These are phyloP conservation scores for Cyanoliseus patagonus DNA, from an alignment of 2,113 vertebrate species.

Conservation along the genomic window DNA sequence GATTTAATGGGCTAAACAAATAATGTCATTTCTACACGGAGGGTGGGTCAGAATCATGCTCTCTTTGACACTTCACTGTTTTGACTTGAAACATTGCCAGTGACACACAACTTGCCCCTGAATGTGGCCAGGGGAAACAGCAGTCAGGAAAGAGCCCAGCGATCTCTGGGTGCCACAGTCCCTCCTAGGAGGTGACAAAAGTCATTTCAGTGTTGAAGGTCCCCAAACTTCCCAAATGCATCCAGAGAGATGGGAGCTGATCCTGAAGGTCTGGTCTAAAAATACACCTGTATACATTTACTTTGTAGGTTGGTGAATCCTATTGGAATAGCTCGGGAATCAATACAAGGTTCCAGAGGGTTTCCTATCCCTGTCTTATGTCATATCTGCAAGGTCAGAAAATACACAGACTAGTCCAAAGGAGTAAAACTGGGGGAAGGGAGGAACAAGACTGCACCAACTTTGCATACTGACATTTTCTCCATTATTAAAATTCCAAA, in stretches of 20 bases:
- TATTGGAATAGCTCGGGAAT: background rate
- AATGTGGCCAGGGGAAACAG: background rate
- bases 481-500: conserved; percentile 64
- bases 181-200: background rate
- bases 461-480: conserved; percentile 52
- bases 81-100: background rate
- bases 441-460: background rate
- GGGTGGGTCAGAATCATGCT: background rate
- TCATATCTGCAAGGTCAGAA: background rate
- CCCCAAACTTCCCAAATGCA: background rate
- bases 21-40: background rate
- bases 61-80: background rate
- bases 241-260: background rate
- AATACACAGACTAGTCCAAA: background rate
- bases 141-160: background rate
- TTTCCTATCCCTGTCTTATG: background rate
- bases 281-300: background rate
- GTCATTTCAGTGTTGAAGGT: background rate
- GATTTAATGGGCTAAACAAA: background rate
- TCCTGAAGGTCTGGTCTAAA: background rate
- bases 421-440: conserved; percentile 1
- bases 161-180: background rate
- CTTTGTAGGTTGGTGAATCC: background rate
- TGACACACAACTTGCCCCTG: background rate
- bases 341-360: background rate